These are phyloP conservation scores for Lerema accius DNA, from an alignment of 1,140 invertebrate species.

Conservation along the genomic window DNA sequence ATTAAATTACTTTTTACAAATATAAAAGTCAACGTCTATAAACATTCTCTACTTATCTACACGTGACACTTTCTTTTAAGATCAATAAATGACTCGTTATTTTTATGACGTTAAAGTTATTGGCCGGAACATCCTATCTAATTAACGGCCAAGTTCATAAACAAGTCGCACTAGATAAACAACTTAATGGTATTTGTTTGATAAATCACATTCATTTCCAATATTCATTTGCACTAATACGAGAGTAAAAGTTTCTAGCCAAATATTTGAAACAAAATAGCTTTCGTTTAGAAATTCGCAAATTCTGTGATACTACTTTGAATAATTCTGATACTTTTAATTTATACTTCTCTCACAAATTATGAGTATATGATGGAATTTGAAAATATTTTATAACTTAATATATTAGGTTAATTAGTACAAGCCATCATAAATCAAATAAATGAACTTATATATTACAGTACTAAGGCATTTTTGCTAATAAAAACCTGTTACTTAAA, in stretches of 20 bases:
- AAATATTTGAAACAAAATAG: slow-evolving; percentile 2
- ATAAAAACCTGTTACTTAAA: background rate
- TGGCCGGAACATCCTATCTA: slow-evolving; percentile 11
- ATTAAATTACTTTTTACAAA: no score
- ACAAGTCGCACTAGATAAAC: slow-evolving; percentile 11
- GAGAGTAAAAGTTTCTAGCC: slow-evolving; percentile 8
- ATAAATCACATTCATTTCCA: slow-evolving; percentile 12
- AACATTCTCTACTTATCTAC: no score
- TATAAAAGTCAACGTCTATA: no score
- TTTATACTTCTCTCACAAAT: background rate
- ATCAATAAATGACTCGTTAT: no score
- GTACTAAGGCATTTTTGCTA: background rate
- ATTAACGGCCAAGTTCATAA: slow-evolving; percentile 8
- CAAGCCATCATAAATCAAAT: background rate
- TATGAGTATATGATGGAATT: background rate
- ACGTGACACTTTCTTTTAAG: no score
- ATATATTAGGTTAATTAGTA: no score
- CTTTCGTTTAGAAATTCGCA: slow-evolving; percentile 26
- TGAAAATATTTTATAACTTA: background rate
- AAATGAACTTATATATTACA: background rate
- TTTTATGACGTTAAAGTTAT: slow-evolving; percentile 11
- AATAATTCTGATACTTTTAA: background rate
- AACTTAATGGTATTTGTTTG: slow-evolving; percentile 4
- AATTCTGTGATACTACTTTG: background rate
- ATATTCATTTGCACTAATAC: slow-evolving; percentile 11